Conservation (phyloP, 2,113 vertebrate species). For the Micromys minutus region DNA sequence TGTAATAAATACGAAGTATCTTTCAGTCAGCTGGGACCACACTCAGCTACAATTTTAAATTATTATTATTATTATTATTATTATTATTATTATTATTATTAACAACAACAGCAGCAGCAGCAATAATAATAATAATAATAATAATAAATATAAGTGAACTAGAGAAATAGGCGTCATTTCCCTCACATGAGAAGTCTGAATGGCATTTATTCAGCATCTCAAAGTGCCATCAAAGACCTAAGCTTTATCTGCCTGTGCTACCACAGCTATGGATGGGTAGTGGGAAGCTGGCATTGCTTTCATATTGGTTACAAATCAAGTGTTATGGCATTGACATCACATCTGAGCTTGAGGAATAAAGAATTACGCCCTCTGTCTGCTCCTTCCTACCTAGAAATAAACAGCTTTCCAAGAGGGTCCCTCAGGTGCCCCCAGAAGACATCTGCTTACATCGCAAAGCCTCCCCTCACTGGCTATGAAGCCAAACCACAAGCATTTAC, state of each 20-base stretch:
- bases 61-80: too few species aligned
- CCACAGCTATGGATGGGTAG: background rate
- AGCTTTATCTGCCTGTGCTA: background rate
- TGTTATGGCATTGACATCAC: background rate
- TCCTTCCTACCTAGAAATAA: constrained; percentile 6
- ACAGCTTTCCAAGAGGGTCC: background rate
- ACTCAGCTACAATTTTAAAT: background rate
- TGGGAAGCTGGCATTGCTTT: background rate
- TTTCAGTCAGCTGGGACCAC: background rate
- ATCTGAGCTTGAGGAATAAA: background rate
- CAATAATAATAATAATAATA: background rate
- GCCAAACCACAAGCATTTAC: background rate
- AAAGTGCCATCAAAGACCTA: background rate
- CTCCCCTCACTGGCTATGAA: background rate
- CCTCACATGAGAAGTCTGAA: background rate
- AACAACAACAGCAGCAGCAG: too few species aligned
- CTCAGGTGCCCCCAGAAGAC: background rate
- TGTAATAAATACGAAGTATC: background rate
- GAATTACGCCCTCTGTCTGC: background rate
- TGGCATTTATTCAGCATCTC: background rate
- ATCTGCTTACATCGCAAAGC: background rate
- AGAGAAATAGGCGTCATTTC: constrained; percentile 13
- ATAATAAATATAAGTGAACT: background rate
- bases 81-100: too few species aligned
- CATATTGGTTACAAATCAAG: background rate